Conservation (phyloP, 2,888 invertebrate species). For the Mythimna ferrago region DNA sequence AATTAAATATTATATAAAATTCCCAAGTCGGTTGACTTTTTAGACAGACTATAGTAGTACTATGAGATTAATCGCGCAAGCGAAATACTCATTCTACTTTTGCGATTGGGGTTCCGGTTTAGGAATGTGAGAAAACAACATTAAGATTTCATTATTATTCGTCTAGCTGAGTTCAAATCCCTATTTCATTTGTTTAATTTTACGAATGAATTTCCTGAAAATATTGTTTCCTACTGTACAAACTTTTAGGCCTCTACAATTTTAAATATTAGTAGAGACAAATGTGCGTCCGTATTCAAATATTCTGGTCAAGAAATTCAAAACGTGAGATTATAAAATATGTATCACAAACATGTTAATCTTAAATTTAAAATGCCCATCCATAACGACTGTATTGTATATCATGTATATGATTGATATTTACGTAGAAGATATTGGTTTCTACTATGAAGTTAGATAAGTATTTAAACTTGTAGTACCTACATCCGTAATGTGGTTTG, state of each 20-base stretch:
- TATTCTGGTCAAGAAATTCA: slow-evolving; percentile 33
- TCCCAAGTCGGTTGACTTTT: too few species aligned
- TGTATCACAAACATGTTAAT: slow-evolving; percentile 19
- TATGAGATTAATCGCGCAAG: too few species aligned
- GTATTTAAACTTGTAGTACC: slow-evolving; percentile 17
- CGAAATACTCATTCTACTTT: too few species aligned
- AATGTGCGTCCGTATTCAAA: slow-evolving; percentile 24
- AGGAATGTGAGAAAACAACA: neutral
- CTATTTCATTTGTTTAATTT: too few species aligned
- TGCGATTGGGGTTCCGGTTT: too few species aligned
- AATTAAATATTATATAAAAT: too few species aligned
- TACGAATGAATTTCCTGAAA: neutral
- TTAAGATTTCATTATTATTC: neutral
- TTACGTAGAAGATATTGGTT: slow-evolving; percentile 1
- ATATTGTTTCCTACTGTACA: neutral
- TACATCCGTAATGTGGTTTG: slow-evolving; percentile 33
- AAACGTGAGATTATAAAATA: slow-evolving; percentile 33
- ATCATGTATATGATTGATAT: slow-evolving; percentile 15
- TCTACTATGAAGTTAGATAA: slow-evolving; percentile 8
- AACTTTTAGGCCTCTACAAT: neutral
- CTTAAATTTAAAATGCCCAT: slow-evolving; percentile 9
- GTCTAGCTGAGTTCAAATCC: neutral
- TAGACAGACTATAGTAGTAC: neutral
- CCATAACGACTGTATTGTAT: neutral
- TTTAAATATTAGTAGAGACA: slow-evolving; percentile 1